These are phyloP conservation scores for Priocnemis perturbator DNA, from an alignment of 2,888 invertebrate species.

Conservation along the genomic window DNA sequence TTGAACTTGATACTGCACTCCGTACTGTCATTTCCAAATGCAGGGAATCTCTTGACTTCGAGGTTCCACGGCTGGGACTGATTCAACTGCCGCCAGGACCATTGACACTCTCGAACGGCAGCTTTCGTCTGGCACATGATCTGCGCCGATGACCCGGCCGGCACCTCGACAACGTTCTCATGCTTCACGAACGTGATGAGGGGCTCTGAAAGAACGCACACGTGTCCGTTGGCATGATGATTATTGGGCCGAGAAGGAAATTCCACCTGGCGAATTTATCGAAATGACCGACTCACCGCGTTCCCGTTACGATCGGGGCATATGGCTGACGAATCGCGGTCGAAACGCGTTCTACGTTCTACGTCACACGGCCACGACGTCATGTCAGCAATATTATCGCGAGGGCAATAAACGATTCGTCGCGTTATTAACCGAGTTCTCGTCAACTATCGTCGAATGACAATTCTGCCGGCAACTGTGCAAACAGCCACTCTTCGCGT, in stretches of 20 bases:
- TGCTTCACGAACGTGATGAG: constrained; percentile 61
- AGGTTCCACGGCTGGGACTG: constrained; percentile 70
- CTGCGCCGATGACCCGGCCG: constrained; percentile 66
- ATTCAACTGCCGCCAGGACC: constrained; percentile 71
- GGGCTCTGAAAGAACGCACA: constrained; percentile 42
- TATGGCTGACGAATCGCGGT: no score
- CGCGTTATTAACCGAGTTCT: no score
- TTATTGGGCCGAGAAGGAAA: neutral
- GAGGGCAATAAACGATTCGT: no score
- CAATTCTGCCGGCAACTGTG: neutral
- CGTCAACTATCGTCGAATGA: no score
- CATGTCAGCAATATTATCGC: no score
- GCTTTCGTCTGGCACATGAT: constrained; percentile 65
- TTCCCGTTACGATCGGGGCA: no score
- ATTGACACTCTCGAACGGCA: constrained; percentile 70
- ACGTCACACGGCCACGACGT: no score
- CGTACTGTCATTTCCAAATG: constrained; percentile 67
- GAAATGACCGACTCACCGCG: neutral
- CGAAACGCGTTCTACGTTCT: no score
- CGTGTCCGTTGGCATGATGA: neutral
- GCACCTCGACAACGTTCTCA: constrained; percentile 63
- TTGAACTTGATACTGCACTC: constrained; percentile 71
- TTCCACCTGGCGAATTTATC: neutral
- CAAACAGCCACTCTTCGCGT: neutral
- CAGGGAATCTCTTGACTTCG: constrained; percentile 68